Evolutionary conservation across 1,140 invertebrate genomes (phyloP), one percentile per base, ranked within the genome.

Genomic region (Campodea augens): DNA sequence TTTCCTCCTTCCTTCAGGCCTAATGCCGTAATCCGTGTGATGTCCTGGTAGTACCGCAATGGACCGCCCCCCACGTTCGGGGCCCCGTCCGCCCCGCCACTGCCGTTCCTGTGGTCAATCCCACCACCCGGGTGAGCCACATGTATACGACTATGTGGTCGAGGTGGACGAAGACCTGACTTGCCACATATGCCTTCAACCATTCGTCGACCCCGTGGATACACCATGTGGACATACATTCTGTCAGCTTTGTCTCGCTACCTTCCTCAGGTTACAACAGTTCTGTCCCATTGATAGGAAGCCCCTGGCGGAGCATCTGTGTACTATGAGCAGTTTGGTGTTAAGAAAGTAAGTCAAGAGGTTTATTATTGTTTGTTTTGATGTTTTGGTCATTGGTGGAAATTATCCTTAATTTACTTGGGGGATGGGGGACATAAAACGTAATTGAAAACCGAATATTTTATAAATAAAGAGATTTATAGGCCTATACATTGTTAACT

Each of bases 181-280:
- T 47, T 69, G 67, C 49, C 63, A 67, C 46, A 65, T 70, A 25
- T 70, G 68, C 46, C 58, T 69, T 4, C 67, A 60, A 49, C 56
- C 55, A 2, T 55, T 57, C 38, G 56, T 58, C 22, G 52, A 49
- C 18, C 59, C 60, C n/a, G 32, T 56, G 29, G 67, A 70, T 55
- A 67, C 67, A 5, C 61, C 61, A 44, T 70, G 68, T 51, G 66
- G 67, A 44, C 67, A 69, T 49, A 70, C 68, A 20, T 69, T 67
- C 55, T 70, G 68, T 52, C 56, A 61, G 7, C 50, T 56, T 24
- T 67, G 64, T 47, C 49, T 67, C 13, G 56, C 57, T 41, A 63
- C 58, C 55, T 64, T 64, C 54, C 55, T 67, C 20, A 54, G 52
- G 19, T 51, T 64, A 25, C 62, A 65, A 50, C 54, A 54, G 40